Evolutionary conservation across 2,888 invertebrate species (phyloP).

Genomic region (Nymphalis c-album): DNA sequence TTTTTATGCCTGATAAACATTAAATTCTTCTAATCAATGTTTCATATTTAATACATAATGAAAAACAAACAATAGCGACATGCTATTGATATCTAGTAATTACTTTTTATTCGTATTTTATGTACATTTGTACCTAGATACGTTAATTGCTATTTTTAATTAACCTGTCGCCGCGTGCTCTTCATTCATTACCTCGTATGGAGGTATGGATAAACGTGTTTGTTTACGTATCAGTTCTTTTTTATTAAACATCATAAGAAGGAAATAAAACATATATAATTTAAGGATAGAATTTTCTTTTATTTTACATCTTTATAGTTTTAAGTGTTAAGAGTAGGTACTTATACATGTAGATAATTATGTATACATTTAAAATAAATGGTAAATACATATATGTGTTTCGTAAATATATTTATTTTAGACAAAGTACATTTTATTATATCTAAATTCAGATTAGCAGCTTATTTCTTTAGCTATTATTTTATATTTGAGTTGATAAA

Average conservation of each 20-base stretch:
- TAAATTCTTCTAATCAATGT: neutral
- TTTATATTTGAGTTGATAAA: too few relatives aligned
- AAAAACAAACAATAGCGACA: conserved; percentile 1
- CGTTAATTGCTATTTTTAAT: conserved; percentile 4
- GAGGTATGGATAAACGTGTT: neutral
- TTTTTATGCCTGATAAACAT: neutral
- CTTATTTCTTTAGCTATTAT: too few relatives aligned
- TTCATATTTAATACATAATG: neutral
- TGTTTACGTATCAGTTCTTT: neutral
- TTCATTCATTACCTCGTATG: conserved; percentile 9
- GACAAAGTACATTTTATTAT: too few relatives aligned
- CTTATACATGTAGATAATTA: too few relatives aligned
- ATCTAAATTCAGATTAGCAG: too few relatives aligned
- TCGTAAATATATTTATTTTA: too few relatives aligned
- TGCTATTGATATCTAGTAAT: neutral
- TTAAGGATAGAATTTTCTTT: too few relatives aligned
- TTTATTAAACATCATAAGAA: neutral
- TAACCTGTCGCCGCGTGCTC: conserved; percentile 7
- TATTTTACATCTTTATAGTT: too few relatives aligned
- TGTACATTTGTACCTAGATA: neutral
- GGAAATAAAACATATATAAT: neutral
- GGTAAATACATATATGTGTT: too few relatives aligned
- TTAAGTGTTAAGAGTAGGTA: too few relatives aligned
- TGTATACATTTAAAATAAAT: too few relatives aligned
- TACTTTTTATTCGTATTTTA: conserved; percentile 4